These are phyloP conservation scores for Hemiscyllium ocellatum DNA, from an alignment of 2,113 vertebrate species.

Conservation along the genomic window DNA sequence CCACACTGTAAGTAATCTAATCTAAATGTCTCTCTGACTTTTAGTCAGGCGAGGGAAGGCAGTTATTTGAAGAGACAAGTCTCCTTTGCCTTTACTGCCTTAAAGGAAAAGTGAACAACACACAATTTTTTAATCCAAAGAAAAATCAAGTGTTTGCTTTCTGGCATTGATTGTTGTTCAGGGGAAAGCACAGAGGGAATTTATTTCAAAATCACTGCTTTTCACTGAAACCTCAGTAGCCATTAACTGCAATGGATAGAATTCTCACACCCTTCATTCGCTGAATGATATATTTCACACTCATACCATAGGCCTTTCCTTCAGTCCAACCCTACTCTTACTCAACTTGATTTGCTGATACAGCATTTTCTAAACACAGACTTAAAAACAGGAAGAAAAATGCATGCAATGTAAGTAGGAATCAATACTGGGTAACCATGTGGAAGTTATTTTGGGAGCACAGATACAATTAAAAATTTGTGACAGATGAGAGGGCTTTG, in stretches of 20 bases:
- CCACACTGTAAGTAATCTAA: too few species aligned
- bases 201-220: too few species aligned
- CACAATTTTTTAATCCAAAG: too few species aligned
- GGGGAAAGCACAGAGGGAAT: too few species aligned
- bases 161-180: neutral
- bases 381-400: neutral
- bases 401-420: neutral
- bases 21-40: too few species aligned
- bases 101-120: too few species aligned
- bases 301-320: neutral
- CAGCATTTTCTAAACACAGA: neutral
- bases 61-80: neutral
- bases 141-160: too few species aligned
- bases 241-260: neutral
- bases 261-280: neutral
- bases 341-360: neutral
- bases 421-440: neutral
- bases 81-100: neutral
- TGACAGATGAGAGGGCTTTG: neutral
- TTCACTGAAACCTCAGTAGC: neutral
- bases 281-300: neutral
- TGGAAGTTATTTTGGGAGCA: neutral
- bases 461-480: neutral
- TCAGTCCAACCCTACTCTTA: neutral
- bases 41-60: too few species aligned